Conservation (phyloP, 2,113 vertebrate genomes). For the Felis chaus region DNA sequence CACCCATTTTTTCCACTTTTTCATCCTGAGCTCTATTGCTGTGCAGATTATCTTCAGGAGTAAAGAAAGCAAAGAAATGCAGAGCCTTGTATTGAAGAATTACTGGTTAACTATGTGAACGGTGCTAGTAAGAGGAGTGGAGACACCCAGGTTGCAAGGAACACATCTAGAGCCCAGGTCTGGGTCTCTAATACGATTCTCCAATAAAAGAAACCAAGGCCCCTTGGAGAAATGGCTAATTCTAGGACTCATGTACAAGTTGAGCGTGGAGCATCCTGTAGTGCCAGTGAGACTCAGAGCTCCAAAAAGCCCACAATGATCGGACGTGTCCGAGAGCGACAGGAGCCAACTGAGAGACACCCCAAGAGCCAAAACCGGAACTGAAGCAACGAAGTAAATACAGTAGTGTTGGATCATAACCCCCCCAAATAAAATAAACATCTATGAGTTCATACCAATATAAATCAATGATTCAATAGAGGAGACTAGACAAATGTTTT, state of each 20-base stretch:
- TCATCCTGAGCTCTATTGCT: background rate
- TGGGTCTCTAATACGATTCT: background rate
- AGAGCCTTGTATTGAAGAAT: background rate
- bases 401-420: background rate
- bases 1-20: background rate
- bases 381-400: background rate
- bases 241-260: background rate
- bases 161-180: background rate
- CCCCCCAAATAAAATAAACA: background rate
- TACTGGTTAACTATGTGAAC: background rate
- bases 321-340: background rate
- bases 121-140: background rate
- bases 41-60: background rate
- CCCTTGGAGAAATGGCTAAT: background rate
- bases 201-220: background rate
- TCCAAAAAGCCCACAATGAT: background rate
- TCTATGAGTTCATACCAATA: background rate
- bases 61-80: conserved; percentile 26
- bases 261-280: background rate
- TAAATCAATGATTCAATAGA: background rate
- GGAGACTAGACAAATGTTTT: background rate
- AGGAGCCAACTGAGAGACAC: background rate
- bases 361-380: background rate
- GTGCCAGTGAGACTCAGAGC: background rate
- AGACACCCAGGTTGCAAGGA: background rate